These are phyloP conservation scores for Ennomos erosarius DNA, from an alignment of 2,888 invertebrate species.

Conservation along the genomic window DNA sequence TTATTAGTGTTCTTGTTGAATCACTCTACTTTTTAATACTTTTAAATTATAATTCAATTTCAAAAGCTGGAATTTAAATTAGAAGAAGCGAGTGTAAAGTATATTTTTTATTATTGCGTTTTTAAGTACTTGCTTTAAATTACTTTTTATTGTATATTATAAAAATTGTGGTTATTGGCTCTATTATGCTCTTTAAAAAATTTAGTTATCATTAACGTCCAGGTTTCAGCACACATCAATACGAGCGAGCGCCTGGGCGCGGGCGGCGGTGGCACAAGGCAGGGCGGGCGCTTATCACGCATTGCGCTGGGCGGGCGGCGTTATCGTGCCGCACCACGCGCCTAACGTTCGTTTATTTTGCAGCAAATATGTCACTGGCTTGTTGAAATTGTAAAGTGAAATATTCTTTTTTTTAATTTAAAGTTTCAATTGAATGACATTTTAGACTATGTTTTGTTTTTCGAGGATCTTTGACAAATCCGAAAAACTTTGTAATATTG, in stretches of 20 bases:
- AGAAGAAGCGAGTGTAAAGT: too few species aligned
- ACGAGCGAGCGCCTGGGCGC: constrained; percentile 12
- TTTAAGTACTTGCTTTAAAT: too few species aligned
- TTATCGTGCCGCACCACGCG: constrained; percentile 52
- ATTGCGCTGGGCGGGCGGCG: constrained; percentile 51
- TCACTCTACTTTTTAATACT: too few species aligned
- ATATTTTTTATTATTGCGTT: too few species aligned
- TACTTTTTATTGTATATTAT: too few species aligned
- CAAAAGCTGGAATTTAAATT: too few species aligned
- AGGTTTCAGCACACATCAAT: constrained; percentile 23
- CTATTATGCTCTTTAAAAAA: neutral
- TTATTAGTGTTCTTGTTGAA: too few species aligned
- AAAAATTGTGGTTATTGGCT: neutral
- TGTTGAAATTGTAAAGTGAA: constrained; percentile 44
- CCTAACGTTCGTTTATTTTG: constrained; percentile 51
- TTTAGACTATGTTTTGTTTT: too few species aligned
- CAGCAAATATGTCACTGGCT: constrained; percentile 43
- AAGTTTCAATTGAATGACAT: neutral
- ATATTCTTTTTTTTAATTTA: constrained; percentile 19
- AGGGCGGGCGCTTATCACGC: constrained; percentile 56
- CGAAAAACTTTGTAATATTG: too few species aligned
- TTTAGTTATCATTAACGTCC: constrained; percentile 16
- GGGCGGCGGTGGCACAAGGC: constrained; percentile 29
- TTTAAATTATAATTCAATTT: too few species aligned
- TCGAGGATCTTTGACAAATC: too few species aligned